phyloP scores from a whole-genome alignment of 1,140 invertebrate species.

The Drosophila nigrodunni region DNA sequence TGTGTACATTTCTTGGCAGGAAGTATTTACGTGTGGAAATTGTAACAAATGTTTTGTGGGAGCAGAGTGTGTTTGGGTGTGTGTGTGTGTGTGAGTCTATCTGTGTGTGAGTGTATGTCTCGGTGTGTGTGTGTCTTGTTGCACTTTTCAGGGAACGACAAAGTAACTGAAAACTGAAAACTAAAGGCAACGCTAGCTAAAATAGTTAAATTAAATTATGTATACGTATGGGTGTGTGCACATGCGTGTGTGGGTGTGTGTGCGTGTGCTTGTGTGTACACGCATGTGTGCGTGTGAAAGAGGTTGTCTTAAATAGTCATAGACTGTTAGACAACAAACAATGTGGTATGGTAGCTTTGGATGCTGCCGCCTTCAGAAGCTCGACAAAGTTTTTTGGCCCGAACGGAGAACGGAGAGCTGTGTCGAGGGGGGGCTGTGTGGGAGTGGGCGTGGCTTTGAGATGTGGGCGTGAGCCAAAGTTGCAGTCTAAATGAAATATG shows the following conservation, averaged over 20 bases:
- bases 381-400: constrained; percentile 64
- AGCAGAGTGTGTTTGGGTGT: constrained; percentile 27
- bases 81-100: not conserved
- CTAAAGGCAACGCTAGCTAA: constrained; percentile 56
- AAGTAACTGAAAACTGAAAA: constrained; percentile 65
- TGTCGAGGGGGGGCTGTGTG: not conserved
- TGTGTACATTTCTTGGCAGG: constrained; percentile 68
- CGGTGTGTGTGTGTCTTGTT: constrained; percentile 54
- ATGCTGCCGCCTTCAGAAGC: constrained; percentile 33
- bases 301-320: constrained; percentile 76
- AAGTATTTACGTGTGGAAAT: constrained; percentile 80
- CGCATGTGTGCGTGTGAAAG: constrained; percentile 12
- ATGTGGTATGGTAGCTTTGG: constrained; percentile 38
- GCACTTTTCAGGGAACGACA: constrained; percentile 68
- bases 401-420: constrained; percentile 3
- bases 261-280: constrained; percentile 25
- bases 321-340: constrained; percentile 81
- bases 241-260: constrained; percentile 13
- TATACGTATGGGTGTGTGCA: constrained; percentile 9
- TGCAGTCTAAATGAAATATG: constrained; percentile 81
- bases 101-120: constrained; percentile 2
- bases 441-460: constrained; percentile 14
- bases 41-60: constrained; percentile 76
- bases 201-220: constrained; percentile 79
- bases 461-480: constrained; percentile 73